phyloP scores from a whole-genome alignment of 2,797 vertebrate species.

The Halcyon chelicuti region DNA sequence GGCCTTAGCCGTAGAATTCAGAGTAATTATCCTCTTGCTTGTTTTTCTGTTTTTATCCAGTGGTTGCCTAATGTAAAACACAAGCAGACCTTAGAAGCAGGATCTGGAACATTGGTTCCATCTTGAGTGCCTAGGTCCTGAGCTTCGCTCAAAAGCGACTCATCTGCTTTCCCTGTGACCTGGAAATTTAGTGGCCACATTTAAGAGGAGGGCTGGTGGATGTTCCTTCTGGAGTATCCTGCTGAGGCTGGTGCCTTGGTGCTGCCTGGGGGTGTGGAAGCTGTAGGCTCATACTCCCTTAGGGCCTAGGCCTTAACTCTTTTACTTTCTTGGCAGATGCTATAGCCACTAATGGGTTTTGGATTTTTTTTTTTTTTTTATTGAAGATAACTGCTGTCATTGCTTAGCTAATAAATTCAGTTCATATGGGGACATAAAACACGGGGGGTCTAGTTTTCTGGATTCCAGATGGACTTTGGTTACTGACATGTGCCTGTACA shows the following conservation, averaged over 20 bases:
- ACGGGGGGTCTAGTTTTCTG: constrained; percentile 13
- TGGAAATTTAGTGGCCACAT: neutral
- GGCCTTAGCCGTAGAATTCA: neutral
- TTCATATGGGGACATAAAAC: constrained; percentile 19
- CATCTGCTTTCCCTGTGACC: neutral
- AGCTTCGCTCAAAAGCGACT: neutral
- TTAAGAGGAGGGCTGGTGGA: neutral
- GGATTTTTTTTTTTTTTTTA: neutral
- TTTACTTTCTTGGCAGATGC: constrained; percentile 19
- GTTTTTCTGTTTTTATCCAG: neutral
- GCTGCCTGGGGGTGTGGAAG: neutral
- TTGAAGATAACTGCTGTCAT: constrained; percentile 27
- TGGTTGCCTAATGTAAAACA: neutral
- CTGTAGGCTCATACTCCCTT: neutral
- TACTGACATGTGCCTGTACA: neutral
- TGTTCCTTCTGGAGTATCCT: neutral
- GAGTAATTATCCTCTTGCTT: neutral
- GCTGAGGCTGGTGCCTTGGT: neutral
- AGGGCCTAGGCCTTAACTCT: neutral
- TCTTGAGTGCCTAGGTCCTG: neutral
- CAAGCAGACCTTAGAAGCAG: neutral
- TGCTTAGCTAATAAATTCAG: constrained; percentile 15
- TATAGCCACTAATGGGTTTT: neutral
- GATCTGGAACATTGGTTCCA: neutral
- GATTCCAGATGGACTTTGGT: constrained; percentile 34